These are phyloP conservation scores for Lycia hirtaria DNA, from an alignment of 2,888 invertebrate species.

Conservation along the genomic window DNA sequence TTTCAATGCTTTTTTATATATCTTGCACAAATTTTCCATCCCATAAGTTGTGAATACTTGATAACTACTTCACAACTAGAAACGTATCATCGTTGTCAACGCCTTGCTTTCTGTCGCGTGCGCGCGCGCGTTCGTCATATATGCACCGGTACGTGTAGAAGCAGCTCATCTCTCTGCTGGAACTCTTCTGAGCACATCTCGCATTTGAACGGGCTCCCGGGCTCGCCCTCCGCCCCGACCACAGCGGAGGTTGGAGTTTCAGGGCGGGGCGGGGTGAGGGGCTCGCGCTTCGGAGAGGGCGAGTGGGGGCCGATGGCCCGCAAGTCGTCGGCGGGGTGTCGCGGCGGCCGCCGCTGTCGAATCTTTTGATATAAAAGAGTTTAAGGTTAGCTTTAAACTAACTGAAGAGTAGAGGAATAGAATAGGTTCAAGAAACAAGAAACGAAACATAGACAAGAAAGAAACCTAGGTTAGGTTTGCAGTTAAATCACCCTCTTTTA, in stretches of 20 bases:
- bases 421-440: too few relatives aligned
- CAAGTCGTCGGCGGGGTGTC: conserved; percentile 74
- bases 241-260: conserved; percentile 20
- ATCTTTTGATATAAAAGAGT: conserved; percentile 46
- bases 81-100: too few relatives aligned
- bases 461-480: too few relatives aligned
- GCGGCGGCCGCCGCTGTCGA: conserved; percentile 64
- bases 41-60: too few relatives aligned
- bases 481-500: too few relatives aligned
- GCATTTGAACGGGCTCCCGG: conserved; percentile 88
- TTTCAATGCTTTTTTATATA: too few relatives aligned
- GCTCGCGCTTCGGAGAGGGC: conserved; percentile 36
- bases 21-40: too few relatives aligned
- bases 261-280: conserved; percentile 23
- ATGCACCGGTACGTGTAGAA: conserved; percentile 92
- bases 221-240: conserved; percentile 46
- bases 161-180: conserved; percentile 89
- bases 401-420: too few relatives aligned
- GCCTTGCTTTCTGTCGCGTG: conserved; percentile 8
- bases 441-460: too few relatives aligned
- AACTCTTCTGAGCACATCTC: conserved; percentile 94
- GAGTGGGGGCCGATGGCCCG: conserved; percentile 62
- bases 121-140: conserved; percentile 84
- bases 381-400: too few relatives aligned
- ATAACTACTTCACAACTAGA: too few relatives aligned